These are phyloP conservation scores for Conopomorpha cramerella DNA, from an alignment of 1,140 invertebrate species.

Conservation along the genomic window DNA sequence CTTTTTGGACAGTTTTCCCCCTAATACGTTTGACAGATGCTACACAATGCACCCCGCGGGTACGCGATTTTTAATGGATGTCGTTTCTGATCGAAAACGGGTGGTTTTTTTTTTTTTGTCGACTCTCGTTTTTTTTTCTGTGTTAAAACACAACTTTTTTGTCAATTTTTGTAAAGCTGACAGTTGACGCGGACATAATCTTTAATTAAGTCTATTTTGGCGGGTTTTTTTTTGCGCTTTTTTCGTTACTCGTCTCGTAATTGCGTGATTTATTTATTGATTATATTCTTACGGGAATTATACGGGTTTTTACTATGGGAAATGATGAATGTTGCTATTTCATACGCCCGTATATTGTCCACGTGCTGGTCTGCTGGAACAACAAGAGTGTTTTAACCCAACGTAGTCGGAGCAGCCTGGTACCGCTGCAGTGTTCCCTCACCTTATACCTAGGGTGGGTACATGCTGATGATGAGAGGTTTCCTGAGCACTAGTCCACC, in stretches of 20 bases:
- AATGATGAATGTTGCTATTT: too few relatives aligned
- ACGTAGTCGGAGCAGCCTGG: too few relatives aligned
- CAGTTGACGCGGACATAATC: constrained; percentile 58
- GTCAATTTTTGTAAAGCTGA: constrained; percentile 33
- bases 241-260: constrained; percentile 15
- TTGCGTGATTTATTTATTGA: constrained; percentile 47
- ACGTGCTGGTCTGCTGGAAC: too few relatives aligned
- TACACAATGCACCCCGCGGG: constrained; percentile 27
- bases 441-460: too few relatives aligned
- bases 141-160: constrained; percentile 16
- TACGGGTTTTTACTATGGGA: too few relatives aligned
- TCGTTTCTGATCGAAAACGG: constrained; percentile 37
- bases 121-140: constrained; percentile 24
- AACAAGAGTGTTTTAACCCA: too few relatives aligned
- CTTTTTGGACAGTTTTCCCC: constrained; percentile 30
- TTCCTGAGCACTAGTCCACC: too few relatives aligned
- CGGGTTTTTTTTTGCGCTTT: constrained; percentile 15
- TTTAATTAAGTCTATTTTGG: constrained; percentile 56
- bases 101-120: too few relatives aligned
- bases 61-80: constrained; percentile 42
- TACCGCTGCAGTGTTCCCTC: too few relatives aligned
- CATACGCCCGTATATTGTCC: too few relatives aligned
- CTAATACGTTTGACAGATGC: constrained; percentile 38
- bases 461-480: too few relatives aligned
- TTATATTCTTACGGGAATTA: constrained; percentile 27